phyloP scores from a whole-genome alignment of 2,113 vertebrate species.

The Cryptomyrus ogoouensis region DNA sequence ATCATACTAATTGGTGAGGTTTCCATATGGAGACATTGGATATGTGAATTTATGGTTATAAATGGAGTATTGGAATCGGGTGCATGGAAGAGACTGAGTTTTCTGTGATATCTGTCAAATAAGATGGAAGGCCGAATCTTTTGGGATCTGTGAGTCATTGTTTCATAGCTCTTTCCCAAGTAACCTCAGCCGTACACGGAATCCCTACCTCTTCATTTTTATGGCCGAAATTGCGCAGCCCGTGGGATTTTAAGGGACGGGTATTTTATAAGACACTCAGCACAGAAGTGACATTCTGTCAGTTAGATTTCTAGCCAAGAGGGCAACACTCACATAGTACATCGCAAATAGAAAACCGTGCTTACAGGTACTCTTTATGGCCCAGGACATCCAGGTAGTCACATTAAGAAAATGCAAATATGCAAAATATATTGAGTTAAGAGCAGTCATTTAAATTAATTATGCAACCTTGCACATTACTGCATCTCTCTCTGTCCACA shows the following conservation, averaged over 20 bases:
- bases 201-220: slow-evolving; percentile 1
- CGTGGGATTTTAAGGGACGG: slow-evolving; percentile 16
- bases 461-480: slow-evolving; percentile 21
- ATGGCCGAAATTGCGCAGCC: slow-evolving; percentile 24
- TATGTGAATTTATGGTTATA: neutral
- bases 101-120: neutral
- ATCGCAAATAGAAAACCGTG: slow-evolving; percentile 15
- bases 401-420: slow-evolving; percentile 21
- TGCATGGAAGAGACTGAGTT: neutral
- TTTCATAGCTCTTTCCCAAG: neutral
- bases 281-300: slow-evolving; percentile 31
- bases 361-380: slow-evolving; percentile 23
- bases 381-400: neutral
- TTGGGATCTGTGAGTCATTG: neutral
- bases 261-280: slow-evolving; percentile 36
- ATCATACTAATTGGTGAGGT: neutral
- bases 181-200: neutral
- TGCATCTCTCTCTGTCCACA: slow-evolving; percentile 17
- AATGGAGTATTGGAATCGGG: neutral
- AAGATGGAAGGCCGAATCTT: neutral
- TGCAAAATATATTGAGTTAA: slow-evolving; percentile 11
- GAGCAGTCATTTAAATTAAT: neutral
- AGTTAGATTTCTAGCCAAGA: slow-evolving; percentile 35
- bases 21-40: neutral
- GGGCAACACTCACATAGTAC: slow-evolving; percentile 22